A percentile compares a stretch with the other conserved stretches of the same genome.
phyloP scores from a whole-genome alignment of 1,140 invertebrate species.

The Triops cancriformis region DNA sequence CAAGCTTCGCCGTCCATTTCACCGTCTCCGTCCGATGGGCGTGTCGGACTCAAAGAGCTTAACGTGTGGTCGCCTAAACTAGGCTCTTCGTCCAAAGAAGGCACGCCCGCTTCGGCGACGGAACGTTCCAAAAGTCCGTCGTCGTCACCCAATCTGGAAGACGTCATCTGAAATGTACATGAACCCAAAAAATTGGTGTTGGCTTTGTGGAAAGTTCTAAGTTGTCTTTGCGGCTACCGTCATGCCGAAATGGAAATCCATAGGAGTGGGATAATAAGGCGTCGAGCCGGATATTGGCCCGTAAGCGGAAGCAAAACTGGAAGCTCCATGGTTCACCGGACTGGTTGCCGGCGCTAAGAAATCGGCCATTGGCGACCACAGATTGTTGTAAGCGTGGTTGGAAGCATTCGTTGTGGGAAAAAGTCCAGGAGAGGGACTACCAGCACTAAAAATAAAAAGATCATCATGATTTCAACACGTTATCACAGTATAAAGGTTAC shows the following conservation, averaged over 20 bases:
- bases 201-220: background rate
- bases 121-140: background rate
- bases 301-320: slow-evolving; percentile 29
- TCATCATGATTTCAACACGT: too few relatives aligned
- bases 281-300: background rate
- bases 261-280: background rate
- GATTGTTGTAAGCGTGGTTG: slow-evolving; percentile 15
- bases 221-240: background rate
- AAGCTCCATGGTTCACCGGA: slow-evolving; percentile 30
- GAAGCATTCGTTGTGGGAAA: slow-evolving; percentile 1
- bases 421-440: background rate
- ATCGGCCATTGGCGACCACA: slow-evolving; percentile 26
- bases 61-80: slow-evolving; percentile 4
- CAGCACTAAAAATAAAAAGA: background rate
- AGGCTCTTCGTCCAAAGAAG: background rate
- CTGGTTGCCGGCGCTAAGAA: slow-evolving; percentile 29
- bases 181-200: background rate
- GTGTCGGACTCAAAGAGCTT: background rate
- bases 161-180: background rate
- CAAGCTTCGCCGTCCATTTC: background rate
- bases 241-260: background rate
- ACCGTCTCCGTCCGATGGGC: background rate
- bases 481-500: too few relatives aligned
- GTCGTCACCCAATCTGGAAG: background rate
- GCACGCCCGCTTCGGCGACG: background rate